Evolutionary conservation across 2,113 vertebrate genomes (phyloP), one percentile per base, ranked within the genome.

Genomic region (Sterna hirundo): DNA sequence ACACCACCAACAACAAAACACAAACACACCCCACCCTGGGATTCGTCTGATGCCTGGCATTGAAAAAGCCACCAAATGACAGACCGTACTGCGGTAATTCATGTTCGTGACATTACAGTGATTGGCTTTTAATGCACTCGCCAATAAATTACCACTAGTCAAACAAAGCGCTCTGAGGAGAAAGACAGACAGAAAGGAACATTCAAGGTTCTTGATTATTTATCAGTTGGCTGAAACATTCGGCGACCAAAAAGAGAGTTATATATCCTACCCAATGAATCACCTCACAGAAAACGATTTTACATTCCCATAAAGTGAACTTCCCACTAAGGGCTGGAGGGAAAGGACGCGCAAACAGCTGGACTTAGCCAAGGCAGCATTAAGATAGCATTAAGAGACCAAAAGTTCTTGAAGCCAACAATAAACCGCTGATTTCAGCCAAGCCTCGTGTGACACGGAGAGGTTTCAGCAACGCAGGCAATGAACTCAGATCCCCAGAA

Each of bases 181-280:
- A 91, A 44, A 93, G 95, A 96, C 74, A 65, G 81, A 83, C 81
- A 72, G 77, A 96, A 88, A 88, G 46, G 92, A 94, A 71, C 47
- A 54, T 29, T 93, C 90, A 93, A 92, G 87, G 91, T 90, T 96
- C 87, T 75, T 70, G 84, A 77, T 91, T 93, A 94, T 96, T 97
- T 96, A 95, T 94, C 90, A 93, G 76, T 57, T 81, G 79, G 91
- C 57, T 90, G 78, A 92, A 86, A 81, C 25, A 38, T 61, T 70
- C 5, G 0, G 77, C 87, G 71, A 93, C 46, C 66, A 70, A 76
- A 15, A 26, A 58, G 51, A 75, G 51, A 13, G 2, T 86, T 90
- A 34, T 71, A 49, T 60, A 71, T 90, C 60, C 85, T 75, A 61
- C 15, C 60, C 76, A 58, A 49, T 86, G 82, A 88, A 90, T 94